Conservation (phyloP, 2,113 vertebrate genomes). For the Rhynchomys soricoides region DNA sequence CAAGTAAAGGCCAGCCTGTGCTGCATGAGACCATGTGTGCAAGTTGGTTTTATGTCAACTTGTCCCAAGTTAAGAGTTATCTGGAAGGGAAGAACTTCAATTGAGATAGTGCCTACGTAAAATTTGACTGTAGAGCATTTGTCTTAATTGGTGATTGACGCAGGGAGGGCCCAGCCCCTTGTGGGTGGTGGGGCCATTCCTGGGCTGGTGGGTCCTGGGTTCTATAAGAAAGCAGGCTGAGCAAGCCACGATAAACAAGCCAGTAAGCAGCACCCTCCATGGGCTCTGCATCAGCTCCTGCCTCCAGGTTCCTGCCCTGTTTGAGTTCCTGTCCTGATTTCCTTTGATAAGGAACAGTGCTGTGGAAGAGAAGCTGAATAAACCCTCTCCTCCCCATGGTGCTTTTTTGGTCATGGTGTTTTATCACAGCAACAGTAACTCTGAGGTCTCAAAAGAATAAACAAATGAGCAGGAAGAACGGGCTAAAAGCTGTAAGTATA, state of each 20-base stretch:
- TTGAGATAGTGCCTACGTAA: neutral
- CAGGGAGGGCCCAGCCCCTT: neutral
- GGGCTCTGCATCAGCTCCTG: neutral
- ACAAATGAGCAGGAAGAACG: neutral
- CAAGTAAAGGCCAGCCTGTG: neutral
- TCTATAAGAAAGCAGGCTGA: neutral
- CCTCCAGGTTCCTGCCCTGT: neutral
- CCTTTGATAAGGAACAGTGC: neutral
- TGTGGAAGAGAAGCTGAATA: neutral
- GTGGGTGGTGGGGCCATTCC: neutral
- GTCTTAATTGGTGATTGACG: neutral
- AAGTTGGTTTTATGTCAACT: neutral
- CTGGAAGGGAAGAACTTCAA: neutral
- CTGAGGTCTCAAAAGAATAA: neutral
- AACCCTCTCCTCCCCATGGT: neutral
- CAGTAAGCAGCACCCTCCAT: neutral
- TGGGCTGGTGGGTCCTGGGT: neutral
- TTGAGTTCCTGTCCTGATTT: neutral
- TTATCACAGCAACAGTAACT: neutral
- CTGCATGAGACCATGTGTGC: neutral
- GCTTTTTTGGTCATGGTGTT: neutral
- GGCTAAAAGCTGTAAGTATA: neutral
- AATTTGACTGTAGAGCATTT: neutral
- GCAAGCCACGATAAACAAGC: neutral
- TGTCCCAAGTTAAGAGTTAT: neutral